Evolutionary conservation across 2,797 vertebrate genomes (phyloP).

Genomic region (Falco peregrinus): DNA sequence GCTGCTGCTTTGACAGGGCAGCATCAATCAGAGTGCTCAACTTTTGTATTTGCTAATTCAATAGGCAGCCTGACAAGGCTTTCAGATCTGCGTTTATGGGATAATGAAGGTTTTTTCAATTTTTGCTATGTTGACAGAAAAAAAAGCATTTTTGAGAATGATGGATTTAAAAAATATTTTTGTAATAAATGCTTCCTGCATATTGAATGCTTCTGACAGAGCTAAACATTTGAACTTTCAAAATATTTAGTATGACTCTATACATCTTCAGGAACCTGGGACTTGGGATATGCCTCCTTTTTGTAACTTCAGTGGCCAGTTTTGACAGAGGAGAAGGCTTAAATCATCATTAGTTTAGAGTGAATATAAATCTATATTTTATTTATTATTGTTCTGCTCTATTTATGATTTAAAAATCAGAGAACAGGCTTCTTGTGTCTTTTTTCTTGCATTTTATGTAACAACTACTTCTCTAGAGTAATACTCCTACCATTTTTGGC

Average conservation of each 20-base stretch:
- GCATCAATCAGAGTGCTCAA: slow-evolving; percentile 62
- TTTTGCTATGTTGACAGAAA: slow-evolving; percentile 55
- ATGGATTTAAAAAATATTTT: slow-evolving; percentile 28
- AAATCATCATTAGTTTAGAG: not conserved
- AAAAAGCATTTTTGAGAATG: slow-evolving; percentile 10
- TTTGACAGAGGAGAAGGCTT: not conserved
- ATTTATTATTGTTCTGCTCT: too few species aligned
- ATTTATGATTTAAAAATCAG: not conserved
- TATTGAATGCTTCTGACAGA: not conserved
- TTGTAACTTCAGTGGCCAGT: not conserved
- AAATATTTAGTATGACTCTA: not conserved
- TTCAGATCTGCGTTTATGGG: slow-evolving; percentile 47
- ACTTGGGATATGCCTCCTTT: not conserved
- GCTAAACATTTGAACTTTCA: not conserved
- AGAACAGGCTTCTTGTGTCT: not conserved
- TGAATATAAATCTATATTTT: not conserved
- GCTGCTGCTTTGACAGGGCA: slow-evolving; percentile 58
- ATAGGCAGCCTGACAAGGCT: slow-evolving; percentile 60
- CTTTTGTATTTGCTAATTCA: slow-evolving; percentile 71
- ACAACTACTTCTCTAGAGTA: not conserved
- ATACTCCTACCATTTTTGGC: not conserved
- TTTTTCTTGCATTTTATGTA: not conserved
- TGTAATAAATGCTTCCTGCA: slow-evolving; percentile 29
- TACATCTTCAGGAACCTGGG: not conserved
- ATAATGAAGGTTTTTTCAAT: slow-evolving; percentile 63